phyloP scores from a whole-genome alignment of 2,888 invertebrate genomes.

The Trachelus iudaicus region DNA sequence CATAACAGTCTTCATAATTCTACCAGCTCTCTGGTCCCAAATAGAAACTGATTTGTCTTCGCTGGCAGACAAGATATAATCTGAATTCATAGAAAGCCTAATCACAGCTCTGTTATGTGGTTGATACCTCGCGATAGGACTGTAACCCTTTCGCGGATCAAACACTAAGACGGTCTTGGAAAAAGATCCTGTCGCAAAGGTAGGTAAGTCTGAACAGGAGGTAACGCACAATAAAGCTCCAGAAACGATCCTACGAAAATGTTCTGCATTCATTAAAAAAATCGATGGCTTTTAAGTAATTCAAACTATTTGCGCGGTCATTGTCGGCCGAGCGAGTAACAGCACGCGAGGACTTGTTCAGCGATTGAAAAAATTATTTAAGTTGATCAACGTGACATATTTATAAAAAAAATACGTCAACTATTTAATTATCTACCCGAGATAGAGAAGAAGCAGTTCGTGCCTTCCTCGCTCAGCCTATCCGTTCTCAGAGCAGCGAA shows the following conservation, averaged over 20 bases:
- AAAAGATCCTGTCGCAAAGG: conserved; percentile 70
- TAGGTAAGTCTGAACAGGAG: conserved; percentile 62
- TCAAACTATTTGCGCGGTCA: conserved; percentile 8
- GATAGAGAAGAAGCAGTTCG: conserved; percentile 9
- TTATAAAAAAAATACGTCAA: not conserved
- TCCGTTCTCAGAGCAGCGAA: conserved; percentile 12
- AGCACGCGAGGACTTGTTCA: not conserved
- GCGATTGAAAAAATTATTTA: not conserved
- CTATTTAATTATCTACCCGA: not conserved
- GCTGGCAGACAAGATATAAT: conserved; percentile 70
- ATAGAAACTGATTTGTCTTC: conserved; percentile 71
- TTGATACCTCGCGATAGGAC: conserved; percentile 65
- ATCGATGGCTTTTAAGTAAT: not conserved
- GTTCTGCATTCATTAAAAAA: conserved; percentile 11
- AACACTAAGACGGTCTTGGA: conserved; percentile 69
- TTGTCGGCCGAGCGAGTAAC: conserved; percentile 12
- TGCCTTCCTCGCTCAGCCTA: conserved; percentile 29
- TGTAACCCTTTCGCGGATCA: conserved; percentile 67
- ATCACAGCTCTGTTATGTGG: conserved; percentile 70
- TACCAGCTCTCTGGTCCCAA: conserved; percentile 70
- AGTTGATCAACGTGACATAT: not conserved
- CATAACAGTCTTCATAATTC: conserved; percentile 57
- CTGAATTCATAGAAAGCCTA: conserved; percentile 57
- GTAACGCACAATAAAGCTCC: conserved; percentile 70
- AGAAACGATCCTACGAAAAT: conserved; percentile 63